Evolutionary conservation across 2,113 vertebrate genomes (phyloP), one percentile per base, ranked within the genome.

Genomic region (Halichoeres trimaculatus): DNA sequence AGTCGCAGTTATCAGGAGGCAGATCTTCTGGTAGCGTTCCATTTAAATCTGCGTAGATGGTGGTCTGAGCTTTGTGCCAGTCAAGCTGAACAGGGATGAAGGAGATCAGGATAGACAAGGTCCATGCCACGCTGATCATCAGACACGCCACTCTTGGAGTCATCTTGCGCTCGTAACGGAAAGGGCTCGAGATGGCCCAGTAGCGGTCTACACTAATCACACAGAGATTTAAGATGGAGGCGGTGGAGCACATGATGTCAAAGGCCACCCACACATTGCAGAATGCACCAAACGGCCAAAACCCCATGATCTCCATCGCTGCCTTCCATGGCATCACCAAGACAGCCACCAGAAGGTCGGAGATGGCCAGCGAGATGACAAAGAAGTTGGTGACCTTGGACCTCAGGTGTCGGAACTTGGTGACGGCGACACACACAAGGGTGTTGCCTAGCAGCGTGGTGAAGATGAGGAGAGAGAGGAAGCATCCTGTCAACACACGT

Each of bases 241-340:
- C 98, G 0, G 98, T 99, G 75, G 97, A 99, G 72, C 98, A 99
- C 98, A 99, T 99, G 89, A 99, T 99, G 92, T 99, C 98, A 83
- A 98, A 99, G 17, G 98, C 96, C 87, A 99, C 97, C 98, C 98
- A 99, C 30, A 99, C 93, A 60, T 97, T 96, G 88, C 98, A 99
- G 91, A 99, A 99, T 0, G 95, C 95, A 47, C 98, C 97, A 22
- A 99, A 99, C 26, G 98, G 97, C 98, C 98, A 99, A 86, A 96
- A 99, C 38, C 98, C 98, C 0, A 96, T 93, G 0, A 99, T 98
- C 89, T 99, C 98, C 0, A 96, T 96, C 22, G 98, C 96, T 0
- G 98, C 97, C 87, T 99, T 99, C 98, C 98, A 98, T 1, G 98
- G 98, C 98, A 99, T 99, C 41, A 99, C 98, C 93, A 99, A 80